phyloP scores from a whole-genome alignment of 1,140 invertebrate genomes.

The Magallana gigas region DNA sequence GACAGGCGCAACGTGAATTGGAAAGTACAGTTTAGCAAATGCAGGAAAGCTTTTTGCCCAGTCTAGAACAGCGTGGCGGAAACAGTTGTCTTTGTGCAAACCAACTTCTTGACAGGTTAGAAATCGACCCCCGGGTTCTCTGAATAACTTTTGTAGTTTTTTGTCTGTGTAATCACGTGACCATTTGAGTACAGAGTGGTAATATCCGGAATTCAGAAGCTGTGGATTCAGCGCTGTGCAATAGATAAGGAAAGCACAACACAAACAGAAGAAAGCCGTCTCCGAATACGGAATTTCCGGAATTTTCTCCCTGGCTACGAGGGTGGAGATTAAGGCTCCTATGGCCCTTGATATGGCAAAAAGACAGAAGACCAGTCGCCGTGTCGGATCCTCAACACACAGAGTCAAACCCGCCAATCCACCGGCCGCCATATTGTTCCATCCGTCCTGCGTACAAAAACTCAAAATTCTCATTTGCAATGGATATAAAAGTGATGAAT shows the following conservation, averaged over 20 bases:
- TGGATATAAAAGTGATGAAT: too few relatives aligned
- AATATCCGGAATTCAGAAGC: slow-evolving; percentile 67
- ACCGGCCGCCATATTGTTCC: slow-evolving; percentile 70
- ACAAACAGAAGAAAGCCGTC: slow-evolving; percentile 66
- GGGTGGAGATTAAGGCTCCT: slow-evolving; percentile 67
- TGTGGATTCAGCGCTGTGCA: slow-evolving; percentile 66
- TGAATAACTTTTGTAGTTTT: slow-evolving; percentile 61
- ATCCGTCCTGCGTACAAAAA: slow-evolving; percentile 65
- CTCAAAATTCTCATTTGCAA: too few relatives aligned
- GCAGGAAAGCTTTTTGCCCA: slow-evolving; percentile 64
- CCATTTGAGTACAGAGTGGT: slow-evolving; percentile 73
- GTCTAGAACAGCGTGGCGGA: slow-evolving; percentile 66
- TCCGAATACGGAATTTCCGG: slow-evolving; percentile 67
- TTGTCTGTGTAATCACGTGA: slow-evolving; percentile 71
- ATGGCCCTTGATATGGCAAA: slow-evolving; percentile 71
- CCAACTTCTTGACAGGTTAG: slow-evolving; percentile 68
- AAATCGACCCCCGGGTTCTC: slow-evolving; percentile 62
- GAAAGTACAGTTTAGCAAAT: slow-evolving; percentile 73
- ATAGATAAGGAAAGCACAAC: slow-evolving; percentile 67
- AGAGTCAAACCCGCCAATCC: slow-evolving; percentile 70
- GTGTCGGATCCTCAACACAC: slow-evolving; percentile 60
- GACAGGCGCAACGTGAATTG: slow-evolving; percentile 71
- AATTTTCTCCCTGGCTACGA: slow-evolving; percentile 64
- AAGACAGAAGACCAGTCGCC: slow-evolving; percentile 66
- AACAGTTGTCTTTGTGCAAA: slow-evolving; percentile 67